Conservation (phyloP, 2,113 vertebrate species). For the Sceloporus undulatus region DNA sequence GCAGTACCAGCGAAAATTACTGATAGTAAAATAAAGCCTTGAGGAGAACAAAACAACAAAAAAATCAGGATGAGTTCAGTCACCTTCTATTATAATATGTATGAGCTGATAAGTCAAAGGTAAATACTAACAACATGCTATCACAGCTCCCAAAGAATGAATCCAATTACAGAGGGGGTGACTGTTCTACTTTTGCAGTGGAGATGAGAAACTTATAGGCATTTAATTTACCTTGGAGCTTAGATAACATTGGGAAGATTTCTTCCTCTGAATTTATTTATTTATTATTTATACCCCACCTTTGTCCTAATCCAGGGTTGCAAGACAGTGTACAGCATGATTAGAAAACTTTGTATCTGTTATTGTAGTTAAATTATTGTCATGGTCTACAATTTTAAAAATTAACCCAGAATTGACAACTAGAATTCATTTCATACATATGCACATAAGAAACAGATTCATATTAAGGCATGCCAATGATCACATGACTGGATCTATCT, state of each 20-base stretch:
- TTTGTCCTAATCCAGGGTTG: too few species aligned
- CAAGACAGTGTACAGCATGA: too few species aligned
- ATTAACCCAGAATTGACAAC: not conserved
- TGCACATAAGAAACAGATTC: not conserved
- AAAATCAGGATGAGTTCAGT: constrained; percentile 34
- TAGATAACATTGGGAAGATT: constrained; percentile 58
- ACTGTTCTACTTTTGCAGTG: constrained; percentile 39
- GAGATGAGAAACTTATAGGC: constrained; percentile 44
- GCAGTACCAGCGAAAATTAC: constrained; percentile 26
- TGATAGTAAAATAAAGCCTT: constrained; percentile 30
- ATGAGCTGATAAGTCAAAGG: constrained; percentile 42
- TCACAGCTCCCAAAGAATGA: constrained; percentile 31
- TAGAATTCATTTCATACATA: not conserved
- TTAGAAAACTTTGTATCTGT: too few species aligned
- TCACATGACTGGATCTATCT: too few species aligned
- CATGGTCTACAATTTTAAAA: not conserved
- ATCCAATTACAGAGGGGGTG: constrained; percentile 35
- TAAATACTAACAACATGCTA: constrained; percentile 52
- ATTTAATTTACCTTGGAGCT: constrained; percentile 57
- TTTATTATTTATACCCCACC: too few species aligned
- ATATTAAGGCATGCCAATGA: not conserved
- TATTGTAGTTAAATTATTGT: not conserved
- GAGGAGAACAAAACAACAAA: constrained; percentile 3
- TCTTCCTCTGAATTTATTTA: not conserved
- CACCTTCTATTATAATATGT: constrained; percentile 5